Percentiles rank a stretch among this genome's conserved stretches.
Conservation (phyloP, 2,113 vertebrate species). For the Symphodus melops region DNA sequence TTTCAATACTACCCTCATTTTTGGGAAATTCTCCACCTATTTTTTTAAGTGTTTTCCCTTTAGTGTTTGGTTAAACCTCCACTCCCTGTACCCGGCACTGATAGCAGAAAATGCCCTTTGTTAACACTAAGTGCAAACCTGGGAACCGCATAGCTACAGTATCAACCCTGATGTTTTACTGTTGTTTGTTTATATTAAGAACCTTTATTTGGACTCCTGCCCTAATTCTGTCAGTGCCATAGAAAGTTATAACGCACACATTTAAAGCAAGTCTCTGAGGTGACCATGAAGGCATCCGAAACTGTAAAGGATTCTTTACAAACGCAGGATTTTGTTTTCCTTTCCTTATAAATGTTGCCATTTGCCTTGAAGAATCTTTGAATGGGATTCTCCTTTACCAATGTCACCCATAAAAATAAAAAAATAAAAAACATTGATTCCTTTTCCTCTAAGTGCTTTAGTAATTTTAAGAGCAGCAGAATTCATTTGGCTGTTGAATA, state of each 20-base stretch:
- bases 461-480: conserved; percentile 1
- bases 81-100: not conserved
- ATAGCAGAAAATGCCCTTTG: conserved; percentile 21
- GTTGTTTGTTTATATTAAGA: conserved; percentile 75
- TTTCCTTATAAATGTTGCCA: not conserved
- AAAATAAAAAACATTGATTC: not conserved
- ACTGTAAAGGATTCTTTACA: conserved; percentile 3
- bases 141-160: no score
- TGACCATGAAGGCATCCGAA: not conserved
- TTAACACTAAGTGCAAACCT: no score
- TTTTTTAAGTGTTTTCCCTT: not conserved
- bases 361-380: not conserved
- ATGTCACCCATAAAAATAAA: conserved; percentile 6
- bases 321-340: not conserved
- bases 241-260: conserved; percentile 38
- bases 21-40: not conserved
- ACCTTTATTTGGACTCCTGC: conserved; percentile 75
- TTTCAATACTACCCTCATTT: not conserved
- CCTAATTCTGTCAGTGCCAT: conserved; percentile 69
- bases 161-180: conserved; percentile 74
- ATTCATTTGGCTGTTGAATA: conserved; percentile 18
- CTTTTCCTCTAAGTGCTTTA: not conserved
- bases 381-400: not conserved
- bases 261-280: conserved; percentile 37
- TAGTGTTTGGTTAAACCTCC: not conserved